A percentile compares a stretch with the other conserved stretches of the same genome.
Conservation (phyloP, 2,797 vertebrate genomes). For the Myotis findleyi region DNA sequence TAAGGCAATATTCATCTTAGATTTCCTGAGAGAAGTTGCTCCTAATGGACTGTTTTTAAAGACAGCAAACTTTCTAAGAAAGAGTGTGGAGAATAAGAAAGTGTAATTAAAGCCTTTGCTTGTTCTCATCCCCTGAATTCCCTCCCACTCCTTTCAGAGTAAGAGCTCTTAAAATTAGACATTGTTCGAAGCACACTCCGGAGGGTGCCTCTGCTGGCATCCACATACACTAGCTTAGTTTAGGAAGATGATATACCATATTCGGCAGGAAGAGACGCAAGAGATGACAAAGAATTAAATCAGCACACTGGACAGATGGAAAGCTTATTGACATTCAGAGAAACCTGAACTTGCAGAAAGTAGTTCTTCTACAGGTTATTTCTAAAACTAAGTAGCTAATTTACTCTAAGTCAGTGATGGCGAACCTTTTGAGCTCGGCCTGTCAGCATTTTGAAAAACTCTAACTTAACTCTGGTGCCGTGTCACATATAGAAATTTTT, state of each 20-base stretch:
- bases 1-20: conserved; percentile 40
- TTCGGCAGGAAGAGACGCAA: neutral
- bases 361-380: neutral
- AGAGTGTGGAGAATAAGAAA: neutral
- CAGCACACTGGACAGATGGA: neutral
- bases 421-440: too few relatives aligned
- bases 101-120: conserved; percentile 25
- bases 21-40: conserved; percentile 42
- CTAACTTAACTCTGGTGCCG: too few relatives aligned
- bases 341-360: neutral
- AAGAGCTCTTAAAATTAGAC: conserved; percentile 17
- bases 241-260: neutral
- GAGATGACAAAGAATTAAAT: neutral
- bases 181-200: neutral
- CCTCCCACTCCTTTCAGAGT: conserved; percentile 1
- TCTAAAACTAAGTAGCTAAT: neutral
- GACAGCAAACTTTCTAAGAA: conserved; percentile 56
- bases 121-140: neutral
- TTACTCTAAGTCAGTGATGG: neutral
- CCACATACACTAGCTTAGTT: neutral
- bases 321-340: neutral
- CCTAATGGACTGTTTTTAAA: conserved; percentile 20
- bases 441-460: too few relatives aligned
- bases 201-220: neutral
- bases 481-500: too few relatives aligned